Conservation (phyloP, 2,797 vertebrate genomes). For the Petrocephalus sullivani region DNA sequence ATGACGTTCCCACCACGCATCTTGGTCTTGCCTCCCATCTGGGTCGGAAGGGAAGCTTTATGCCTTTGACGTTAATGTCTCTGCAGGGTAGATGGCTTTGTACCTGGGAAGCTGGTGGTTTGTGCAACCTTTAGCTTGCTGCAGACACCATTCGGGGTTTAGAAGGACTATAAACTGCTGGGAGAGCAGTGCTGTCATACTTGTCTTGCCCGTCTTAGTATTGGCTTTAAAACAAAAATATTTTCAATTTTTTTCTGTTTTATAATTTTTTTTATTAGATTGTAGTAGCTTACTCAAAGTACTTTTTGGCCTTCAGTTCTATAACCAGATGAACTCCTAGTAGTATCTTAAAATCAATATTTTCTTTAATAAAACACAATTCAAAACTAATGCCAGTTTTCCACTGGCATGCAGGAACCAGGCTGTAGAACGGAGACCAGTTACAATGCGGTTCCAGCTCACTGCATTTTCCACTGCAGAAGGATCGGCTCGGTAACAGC, state of each 20-base stretch:
- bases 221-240: not conserved
- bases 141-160: not conserved
- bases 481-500: not conserved
- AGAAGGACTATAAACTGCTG: not conserved
- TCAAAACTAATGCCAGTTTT: not conserved
- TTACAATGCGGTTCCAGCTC: not conserved
- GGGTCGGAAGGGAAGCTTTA: slow-evolving; percentile 30
- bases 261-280: not conserved
- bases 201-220: not conserved
- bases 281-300: not conserved
- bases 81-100: not conserved
- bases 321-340: not conserved
- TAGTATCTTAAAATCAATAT: not conserved
- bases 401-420: not conserved
- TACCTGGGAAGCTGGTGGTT: not conserved
- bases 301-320: not conserved
- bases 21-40: slow-evolving; percentile 40
- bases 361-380: not conserved
- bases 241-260: not conserved
- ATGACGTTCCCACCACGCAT: slow-evolving; percentile 33
- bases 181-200: not conserved
- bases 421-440: not conserved
- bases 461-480: not conserved
- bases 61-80: slow-evolving; percentile 29
- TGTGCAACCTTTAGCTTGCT: not conserved